Conservation (phyloP, 2,888 invertebrate species). For the Morinoia aosen region DNA sequence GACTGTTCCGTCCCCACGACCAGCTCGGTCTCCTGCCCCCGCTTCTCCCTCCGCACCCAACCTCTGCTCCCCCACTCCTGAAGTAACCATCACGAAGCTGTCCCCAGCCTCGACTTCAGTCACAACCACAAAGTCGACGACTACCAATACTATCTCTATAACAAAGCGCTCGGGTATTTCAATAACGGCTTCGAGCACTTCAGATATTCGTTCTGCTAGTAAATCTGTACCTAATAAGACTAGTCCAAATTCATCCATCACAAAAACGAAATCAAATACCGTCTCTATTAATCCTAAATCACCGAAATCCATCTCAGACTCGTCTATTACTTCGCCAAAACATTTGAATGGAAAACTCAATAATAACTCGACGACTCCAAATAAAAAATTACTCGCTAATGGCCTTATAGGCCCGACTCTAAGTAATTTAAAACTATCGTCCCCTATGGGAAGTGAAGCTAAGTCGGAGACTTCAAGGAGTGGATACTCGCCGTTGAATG, state of each 20-base stretch:
- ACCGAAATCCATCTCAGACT: constrained; percentile 39
- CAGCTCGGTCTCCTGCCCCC: constrained; percentile 47
- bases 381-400: constrained; percentile 16
- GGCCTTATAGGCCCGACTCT: not conserved
- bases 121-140: constrained; percentile 54
- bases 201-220: constrained; percentile 59
- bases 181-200: not conserved
- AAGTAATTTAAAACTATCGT: not conserved
- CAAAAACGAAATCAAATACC: constrained; percentile 61
- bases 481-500: constrained; percentile 62
- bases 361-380: not conserved
- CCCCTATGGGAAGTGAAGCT: not conserved
- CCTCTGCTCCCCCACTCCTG: constrained; percentile 66
- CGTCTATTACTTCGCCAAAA: constrained; percentile 9
- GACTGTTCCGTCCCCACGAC: constrained; percentile 46
- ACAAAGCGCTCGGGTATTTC: constrained; percentile 64
- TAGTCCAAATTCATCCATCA: constrained; percentile 61
- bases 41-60: constrained; percentile 56
- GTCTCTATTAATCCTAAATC: constrained; percentile 56
- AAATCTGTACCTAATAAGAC: constrained; percentile 60
- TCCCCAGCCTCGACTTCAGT: constrained; percentile 55
- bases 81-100: constrained; percentile 67
- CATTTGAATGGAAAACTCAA: not conserved
- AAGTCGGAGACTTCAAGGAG: not conserved
- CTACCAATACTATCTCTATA: constrained; percentile 66